Conservation (phyloP, 2,797 vertebrate species). For the Fratercula arctica region DNA sequence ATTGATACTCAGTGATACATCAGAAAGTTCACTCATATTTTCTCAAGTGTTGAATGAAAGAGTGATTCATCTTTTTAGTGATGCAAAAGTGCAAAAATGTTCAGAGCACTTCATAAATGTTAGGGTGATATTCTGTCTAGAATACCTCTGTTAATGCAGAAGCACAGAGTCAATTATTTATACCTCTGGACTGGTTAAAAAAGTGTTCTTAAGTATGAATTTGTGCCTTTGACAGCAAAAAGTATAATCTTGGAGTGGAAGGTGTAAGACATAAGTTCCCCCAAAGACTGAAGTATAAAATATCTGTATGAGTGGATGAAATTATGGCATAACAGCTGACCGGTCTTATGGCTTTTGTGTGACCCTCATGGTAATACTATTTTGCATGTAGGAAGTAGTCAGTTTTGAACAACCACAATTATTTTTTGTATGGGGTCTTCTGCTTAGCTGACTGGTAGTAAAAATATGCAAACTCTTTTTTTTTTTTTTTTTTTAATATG, state of each 20-base stretch:
- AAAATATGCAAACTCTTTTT: neutral
- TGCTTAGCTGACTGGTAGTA: neutral
- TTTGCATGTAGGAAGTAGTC: neutral
- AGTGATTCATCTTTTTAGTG: neutral
- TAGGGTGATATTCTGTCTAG: neutral
- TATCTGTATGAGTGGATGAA: neutral
- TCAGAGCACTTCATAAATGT: neutral
- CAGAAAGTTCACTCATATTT: neutral
- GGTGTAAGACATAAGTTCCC: neutral
- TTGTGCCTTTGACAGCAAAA: neutral
- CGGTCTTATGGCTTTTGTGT: neutral
- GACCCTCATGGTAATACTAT: neutral
- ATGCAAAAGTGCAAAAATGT: neutral
- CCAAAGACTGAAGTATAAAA: neutral
- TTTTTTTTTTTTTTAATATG: neutral
- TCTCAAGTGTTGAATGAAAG: neutral
- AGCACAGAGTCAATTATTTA: neutral
- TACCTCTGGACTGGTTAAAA: neutral
- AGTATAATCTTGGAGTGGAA: neutral
- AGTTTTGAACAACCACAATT: neutral
- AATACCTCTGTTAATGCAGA: neutral
- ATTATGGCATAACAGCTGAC: neutral
- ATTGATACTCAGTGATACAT: neutral
- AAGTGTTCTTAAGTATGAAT: neutral
- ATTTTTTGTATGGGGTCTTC: neutral